Conservation (phyloP, 2,113 vertebrate species). For the Apeltes quadracus region DNA sequence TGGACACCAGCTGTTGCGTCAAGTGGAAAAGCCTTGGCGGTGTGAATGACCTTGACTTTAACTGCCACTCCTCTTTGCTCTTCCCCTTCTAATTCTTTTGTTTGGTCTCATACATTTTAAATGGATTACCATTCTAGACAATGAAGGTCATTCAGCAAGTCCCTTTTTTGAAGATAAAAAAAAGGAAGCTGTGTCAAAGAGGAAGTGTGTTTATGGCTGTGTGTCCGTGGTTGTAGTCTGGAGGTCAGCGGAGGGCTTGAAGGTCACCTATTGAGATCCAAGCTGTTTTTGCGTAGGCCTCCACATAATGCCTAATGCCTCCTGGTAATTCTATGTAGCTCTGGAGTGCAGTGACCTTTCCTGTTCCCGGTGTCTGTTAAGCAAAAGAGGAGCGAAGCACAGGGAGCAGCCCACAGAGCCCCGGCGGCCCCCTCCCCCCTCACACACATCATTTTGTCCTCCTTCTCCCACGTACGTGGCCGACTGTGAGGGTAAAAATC, state of each 20-base stretch:
- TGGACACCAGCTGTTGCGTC: slow-evolving; percentile 93
- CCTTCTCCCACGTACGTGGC: slow-evolving; percentile 60
- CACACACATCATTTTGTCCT: slow-evolving; percentile 39
- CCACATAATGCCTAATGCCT: slow-evolving; percentile 20
- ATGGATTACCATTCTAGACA: slow-evolving; percentile 77
- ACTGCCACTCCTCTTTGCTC: slow-evolving; percentile 69
- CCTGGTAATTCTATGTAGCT: slow-evolving; percentile 38
- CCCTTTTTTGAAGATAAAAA: slow-evolving; percentile 55
- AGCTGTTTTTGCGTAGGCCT: slow-evolving; percentile 50
- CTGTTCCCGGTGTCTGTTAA: slow-evolving; percentile 56
- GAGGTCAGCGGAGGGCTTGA: slow-evolving; percentile 36
- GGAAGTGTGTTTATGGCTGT: slow-evolving; percentile 18
- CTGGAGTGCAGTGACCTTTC: slow-evolving; percentile 67
- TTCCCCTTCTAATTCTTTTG: slow-evolving; percentile 77
- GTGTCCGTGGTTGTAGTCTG: slow-evolving; percentile 54
- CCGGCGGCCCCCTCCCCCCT: slow-evolving; percentile 35
- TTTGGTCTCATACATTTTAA: slow-evolving; percentile 82
- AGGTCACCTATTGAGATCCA: slow-evolving; percentile 67
- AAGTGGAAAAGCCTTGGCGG: slow-evolving; percentile 79
- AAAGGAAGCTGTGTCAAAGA: neutral
- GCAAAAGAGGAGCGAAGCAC: slow-evolving; percentile 24
- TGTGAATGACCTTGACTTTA: slow-evolving; percentile 93
- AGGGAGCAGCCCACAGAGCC: slow-evolving; percentile 41
- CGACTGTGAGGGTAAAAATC: slow-evolving; percentile 77
- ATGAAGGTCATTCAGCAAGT: slow-evolving; percentile 74